Evolutionary conservation across 2,797 vertebrate species (phyloP).

Genomic region (Anguilla megastoma): DNA sequence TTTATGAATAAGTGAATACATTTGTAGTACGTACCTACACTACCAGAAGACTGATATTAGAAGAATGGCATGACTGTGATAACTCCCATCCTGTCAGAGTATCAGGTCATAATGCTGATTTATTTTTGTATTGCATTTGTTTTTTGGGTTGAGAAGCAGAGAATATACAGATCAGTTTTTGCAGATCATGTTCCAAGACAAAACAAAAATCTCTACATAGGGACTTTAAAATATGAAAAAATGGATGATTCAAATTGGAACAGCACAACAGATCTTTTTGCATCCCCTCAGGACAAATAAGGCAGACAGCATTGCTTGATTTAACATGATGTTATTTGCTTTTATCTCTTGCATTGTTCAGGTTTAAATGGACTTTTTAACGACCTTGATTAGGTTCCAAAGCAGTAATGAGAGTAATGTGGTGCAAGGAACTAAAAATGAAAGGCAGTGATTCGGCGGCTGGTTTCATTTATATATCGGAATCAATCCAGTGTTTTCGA

Average conservation of each 20-base stretch:
- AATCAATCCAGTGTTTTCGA: not conserved
- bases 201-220: not conserved
- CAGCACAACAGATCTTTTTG: not conserved
- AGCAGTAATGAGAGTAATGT: slow-evolving; percentile 9
- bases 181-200: slow-evolving; percentile 7
- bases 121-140: not conserved
- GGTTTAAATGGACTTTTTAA: slow-evolving; percentile 10
- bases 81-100: not conserved
- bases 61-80: not conserved
- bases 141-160: not conserved
- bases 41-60: not conserved
- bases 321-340: not conserved
- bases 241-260: not conserved
- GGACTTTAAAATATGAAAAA: not conserved
- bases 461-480: not conserved
- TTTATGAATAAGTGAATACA: not conserved
- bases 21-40: not conserved
- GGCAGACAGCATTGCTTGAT: not conserved
- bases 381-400: slow-evolving; percentile 9
- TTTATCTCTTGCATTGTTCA: not conserved
- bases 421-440: slow-evolving; percentile 10
- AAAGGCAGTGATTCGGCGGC: not conserved
- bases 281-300: not conserved
- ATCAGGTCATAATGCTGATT: slow-evolving; percentile 4
- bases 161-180: not conserved